phyloP scores from a whole-genome alignment of 2,797 vertebrate species.

The Chromis chromis region DNA sequence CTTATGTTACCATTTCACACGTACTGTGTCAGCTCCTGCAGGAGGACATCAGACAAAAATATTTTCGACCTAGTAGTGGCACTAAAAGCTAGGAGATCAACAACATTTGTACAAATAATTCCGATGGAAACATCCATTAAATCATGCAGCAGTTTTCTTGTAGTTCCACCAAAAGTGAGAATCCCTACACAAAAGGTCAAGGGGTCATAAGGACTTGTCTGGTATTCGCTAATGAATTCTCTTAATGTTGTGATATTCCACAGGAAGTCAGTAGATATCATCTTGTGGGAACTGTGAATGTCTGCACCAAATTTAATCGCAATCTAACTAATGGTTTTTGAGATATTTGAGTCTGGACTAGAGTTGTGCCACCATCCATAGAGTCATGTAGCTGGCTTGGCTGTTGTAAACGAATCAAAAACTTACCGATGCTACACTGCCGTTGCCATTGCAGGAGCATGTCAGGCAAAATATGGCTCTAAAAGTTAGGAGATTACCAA shows the following conservation, averaged over 20 bases:
- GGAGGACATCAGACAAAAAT: not conserved
- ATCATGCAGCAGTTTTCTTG: no score
- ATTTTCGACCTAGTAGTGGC: not conserved
- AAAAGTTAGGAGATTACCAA: no score
- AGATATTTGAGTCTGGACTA: not conserved
- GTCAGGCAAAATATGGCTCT: no score
- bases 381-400: no score
- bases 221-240: not conserved
- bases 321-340: not conserved
- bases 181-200: no score
- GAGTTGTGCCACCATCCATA: not conserved
- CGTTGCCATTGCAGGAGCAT: no score
- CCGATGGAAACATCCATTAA: no score
- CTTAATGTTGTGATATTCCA: not conserved
- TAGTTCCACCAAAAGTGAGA: no score
- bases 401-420: no score
- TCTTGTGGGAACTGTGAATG: not conserved
- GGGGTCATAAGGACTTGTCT: no score
- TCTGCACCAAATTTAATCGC: not conserved
- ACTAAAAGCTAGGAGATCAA: not conserved
- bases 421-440: no score
- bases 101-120: no score
- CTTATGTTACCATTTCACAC: not conserved
- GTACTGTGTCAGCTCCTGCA: not conserved
- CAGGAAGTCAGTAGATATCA: not conserved